Evolutionary conservation across 2,888 invertebrate species (phyloP).

Genomic region (Bibio marci): DNA sequence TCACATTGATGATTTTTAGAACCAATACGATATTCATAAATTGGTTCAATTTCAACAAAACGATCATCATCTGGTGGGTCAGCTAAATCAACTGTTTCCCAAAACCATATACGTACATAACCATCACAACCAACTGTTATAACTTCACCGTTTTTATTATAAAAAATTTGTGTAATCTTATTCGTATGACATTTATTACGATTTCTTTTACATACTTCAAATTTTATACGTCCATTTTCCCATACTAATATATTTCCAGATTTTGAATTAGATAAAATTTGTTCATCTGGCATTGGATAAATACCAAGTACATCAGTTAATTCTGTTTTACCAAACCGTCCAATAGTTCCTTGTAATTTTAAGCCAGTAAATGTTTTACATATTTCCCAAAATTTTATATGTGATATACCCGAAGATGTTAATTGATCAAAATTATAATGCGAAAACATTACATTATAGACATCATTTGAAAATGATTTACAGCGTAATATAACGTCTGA

Average conservation of each 20-base stretch:
- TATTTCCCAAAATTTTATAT: constrained; percentile 90
- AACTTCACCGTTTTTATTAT: constrained; percentile 20
- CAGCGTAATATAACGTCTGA: constrained; percentile 59
- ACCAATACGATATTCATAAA: constrained; percentile 57
- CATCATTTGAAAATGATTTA: constrained; percentile 69
- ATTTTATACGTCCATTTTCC: constrained; percentile 77
- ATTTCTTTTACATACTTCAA: constrained; percentile 58
- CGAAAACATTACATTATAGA: constrained; percentile 66
- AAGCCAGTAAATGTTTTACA: constrained; percentile 77
- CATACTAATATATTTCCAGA: constrained; percentile 88
- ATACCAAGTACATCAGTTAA: constrained; percentile 76
- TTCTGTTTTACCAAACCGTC: constrained; percentile 82
- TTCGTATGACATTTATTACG: constrained; percentile 52
- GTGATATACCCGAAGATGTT: constrained; percentile 59
- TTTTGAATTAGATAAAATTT: constrained; percentile 70
- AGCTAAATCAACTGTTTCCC: constrained; percentile 77
- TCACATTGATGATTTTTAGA: constrained; percentile 16
- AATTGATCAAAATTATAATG: constrained; percentile 61
- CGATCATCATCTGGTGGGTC: constrained; percentile 67
- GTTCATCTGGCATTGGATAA: constrained; percentile 75
- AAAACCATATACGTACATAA: constrained; percentile 71
- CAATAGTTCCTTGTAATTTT: constrained; percentile 74
- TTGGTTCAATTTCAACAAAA: constrained; percentile 69
- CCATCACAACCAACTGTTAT: constrained; percentile 49
- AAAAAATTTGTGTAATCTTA: constrained; percentile 36